A percentile compares a stretch with the other conserved stretches of the same genome.
Evolutionary conservation across 2,113 vertebrate species (phyloP).

Genomic region (Oryzias woworae): DNA sequence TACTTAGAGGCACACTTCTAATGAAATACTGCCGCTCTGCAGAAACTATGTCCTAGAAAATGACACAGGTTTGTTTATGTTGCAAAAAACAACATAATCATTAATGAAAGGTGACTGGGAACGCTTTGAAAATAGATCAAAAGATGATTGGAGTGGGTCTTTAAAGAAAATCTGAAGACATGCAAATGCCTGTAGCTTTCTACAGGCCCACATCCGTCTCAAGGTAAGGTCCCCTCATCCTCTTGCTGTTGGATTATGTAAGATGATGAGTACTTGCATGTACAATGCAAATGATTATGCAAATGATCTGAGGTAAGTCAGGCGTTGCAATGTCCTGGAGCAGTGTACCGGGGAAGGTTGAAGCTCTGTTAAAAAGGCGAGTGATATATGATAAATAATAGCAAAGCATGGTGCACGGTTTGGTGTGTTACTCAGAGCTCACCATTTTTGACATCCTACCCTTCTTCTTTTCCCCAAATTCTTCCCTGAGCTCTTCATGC

Average conservation of each 20-base stretch:
- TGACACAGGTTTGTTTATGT: no score
- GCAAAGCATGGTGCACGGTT: constrained; percentile 1
- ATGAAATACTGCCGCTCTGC: no score
- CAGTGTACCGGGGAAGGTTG: background rate
- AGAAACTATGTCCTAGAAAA: no score
- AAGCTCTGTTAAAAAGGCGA: constrained; percentile 1
- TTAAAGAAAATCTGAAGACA: constrained; percentile 13
- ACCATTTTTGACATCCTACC: constrained; percentile 12
- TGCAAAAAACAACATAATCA: no score
- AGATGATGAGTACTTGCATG: constrained; percentile 34
- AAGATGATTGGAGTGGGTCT: no score
- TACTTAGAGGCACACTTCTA: no score
- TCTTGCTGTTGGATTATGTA: constrained; percentile 46
- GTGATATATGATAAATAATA: background rate
- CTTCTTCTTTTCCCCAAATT: constrained; percentile 14
- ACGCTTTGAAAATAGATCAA: no score
- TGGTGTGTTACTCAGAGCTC: background rate
- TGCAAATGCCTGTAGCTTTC: constrained; percentile 53
- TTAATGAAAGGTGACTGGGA: no score
- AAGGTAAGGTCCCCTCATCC: constrained; percentile 30
- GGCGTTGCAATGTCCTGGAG: constrained; percentile 27
- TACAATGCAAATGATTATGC: constrained; percentile 53
- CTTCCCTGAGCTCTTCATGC: constrained; percentile 24
- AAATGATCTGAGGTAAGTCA: constrained; percentile 26
- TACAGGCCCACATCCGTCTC: constrained; percentile 25